Evolutionary conservation across 2,888 invertebrate species (phyloP).

Genomic region (Chymomyza caudatula): DNA sequence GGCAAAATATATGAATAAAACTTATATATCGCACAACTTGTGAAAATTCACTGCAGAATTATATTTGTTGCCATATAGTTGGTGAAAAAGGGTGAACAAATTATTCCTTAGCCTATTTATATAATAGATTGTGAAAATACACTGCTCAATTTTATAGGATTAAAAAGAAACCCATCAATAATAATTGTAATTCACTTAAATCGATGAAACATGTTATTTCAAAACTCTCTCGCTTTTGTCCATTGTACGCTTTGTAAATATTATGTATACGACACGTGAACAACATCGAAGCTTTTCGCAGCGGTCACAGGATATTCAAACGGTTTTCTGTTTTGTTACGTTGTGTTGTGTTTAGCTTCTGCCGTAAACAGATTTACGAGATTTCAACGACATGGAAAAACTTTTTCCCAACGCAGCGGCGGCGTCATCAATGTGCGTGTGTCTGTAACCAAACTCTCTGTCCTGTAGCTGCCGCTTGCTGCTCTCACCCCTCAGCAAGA

Average conservation of each 20-base stretch:
- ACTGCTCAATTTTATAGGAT: no score
- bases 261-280: slow-evolving; percentile 61
- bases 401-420: slow-evolving; percentile 21
- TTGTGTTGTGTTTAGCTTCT: slow-evolving; percentile 15
- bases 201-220: no score
- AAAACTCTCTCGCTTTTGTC: not conserved
- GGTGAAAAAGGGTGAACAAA: no score
- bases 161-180: not conserved
- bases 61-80: no score
- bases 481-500: not conserved
- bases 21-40: no score
- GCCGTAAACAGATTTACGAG: slow-evolving; percentile 37
- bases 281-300: slow-evolving; percentile 32
- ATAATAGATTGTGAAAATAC: no score
- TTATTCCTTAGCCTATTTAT: no score
- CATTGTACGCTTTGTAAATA: slow-evolving; percentile 43
- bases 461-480: no score
- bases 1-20: no score
- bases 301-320: slow-evolving; percentile 29
- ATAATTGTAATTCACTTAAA: no score
- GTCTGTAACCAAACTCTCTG: not conserved
- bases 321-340: slow-evolving; percentile 14
- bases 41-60: no score
- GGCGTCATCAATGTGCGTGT: slow-evolving; percentile 30
- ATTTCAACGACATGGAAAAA: slow-evolving; percentile 47